Conservation (phyloP, 2,113 vertebrate genomes). For the Echinops telfairi region DNA sequence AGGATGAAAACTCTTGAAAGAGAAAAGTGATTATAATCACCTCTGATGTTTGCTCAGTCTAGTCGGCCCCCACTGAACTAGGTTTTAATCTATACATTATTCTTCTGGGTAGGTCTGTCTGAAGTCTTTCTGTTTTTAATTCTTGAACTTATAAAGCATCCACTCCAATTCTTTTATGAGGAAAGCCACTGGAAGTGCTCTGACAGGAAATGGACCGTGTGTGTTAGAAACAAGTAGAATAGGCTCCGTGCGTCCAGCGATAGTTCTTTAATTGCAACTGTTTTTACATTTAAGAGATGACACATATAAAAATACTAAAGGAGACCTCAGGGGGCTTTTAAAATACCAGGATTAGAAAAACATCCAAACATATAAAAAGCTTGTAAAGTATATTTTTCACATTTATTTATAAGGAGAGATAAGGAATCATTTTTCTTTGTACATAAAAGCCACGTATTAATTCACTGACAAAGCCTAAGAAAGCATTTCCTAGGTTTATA, state of each 20-base stretch:
- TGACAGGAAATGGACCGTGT: neutral
- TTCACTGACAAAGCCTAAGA: slow-evolving; percentile 33
- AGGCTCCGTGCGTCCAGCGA: neutral
- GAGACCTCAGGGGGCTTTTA: neutral
- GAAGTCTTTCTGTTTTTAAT: slow-evolving; percentile 48
- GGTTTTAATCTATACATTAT: neutral
- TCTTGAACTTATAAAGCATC: slow-evolving; percentile 9
- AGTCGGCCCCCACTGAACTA: neutral
- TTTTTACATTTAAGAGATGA: slow-evolving; percentile 41
- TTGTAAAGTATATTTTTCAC: slow-evolving; percentile 17
- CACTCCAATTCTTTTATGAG: neutral
- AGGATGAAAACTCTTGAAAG: neutral
- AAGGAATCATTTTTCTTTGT: slow-evolving; percentile 4
- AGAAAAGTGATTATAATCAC: slow-evolving; percentile 30
- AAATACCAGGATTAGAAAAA: slow-evolving; percentile 49
- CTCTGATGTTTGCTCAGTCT: neutral
- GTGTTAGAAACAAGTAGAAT: neutral
- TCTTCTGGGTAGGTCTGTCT: neutral
- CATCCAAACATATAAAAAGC: slow-evolving; percentile 28
- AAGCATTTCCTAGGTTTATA: slow-evolving; percentile 4
- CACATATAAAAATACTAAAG: slow-evolving; percentile 33
- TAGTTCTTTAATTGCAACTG: neutral
- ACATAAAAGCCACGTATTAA: slow-evolving; percentile 35
- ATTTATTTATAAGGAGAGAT: slow-evolving; percentile 19
- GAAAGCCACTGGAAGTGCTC: neutral